Conservation (phyloP, 2,113 vertebrate species). For the Vimba vimba region DNA sequence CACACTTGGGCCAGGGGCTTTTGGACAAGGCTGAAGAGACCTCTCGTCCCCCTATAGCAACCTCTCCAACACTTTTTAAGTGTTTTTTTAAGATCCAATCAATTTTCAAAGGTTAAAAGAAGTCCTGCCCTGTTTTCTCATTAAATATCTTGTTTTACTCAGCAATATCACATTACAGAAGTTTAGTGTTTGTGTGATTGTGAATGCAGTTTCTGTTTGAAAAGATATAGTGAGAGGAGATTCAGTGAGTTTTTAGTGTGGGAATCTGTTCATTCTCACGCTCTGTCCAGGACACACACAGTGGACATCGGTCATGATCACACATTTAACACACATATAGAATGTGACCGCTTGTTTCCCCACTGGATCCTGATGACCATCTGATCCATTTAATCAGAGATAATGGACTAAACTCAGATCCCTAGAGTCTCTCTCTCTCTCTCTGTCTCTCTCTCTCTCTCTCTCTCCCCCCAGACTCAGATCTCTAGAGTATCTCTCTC, state of each 20-base stretch:
- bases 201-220: no score
- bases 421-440: neutral
- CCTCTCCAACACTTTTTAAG: no score
- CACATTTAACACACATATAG: constrained; percentile 20
- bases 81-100: no score
- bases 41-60: no score
- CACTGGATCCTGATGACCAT: constrained; percentile 18
- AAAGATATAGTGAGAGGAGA: no score
- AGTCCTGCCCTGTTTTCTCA: neutral
- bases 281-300: neutral
- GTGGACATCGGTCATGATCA: neutral
- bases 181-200: neutral
- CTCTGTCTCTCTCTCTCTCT: no score
- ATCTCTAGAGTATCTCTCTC: no score
- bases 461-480: no score
- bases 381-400: constrained; percentile 20
- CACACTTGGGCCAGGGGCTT: no score
- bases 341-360: constrained; percentile 30
- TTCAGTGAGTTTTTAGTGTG: constrained; percentile 11
- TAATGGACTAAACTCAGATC: constrained; percentile 15
- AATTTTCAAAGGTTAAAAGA: no score
- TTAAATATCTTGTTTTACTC: neutral
- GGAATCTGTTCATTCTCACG: constrained; percentile 34
- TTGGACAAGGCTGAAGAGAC: no score
- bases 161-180: neutral